A percentile compares a stretch with the other conserved stretches of the same genome.
These are phyloP conservation scores for Spongilla lacustris DNA, from an alignment of 37 sponge, comb jelly and placozoan species.

Conservation along the genomic window DNA sequence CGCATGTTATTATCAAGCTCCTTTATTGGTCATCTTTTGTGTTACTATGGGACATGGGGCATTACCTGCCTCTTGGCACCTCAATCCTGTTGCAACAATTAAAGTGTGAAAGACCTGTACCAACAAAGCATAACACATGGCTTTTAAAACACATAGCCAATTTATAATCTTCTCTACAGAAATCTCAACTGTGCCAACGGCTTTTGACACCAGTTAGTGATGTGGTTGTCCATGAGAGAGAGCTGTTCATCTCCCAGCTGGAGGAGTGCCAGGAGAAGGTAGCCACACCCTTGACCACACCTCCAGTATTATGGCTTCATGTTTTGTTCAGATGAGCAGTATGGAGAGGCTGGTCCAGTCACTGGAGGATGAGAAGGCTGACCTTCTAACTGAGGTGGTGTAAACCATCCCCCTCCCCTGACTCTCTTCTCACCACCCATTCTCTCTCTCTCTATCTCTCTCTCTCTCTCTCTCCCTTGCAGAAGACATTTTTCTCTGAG, in stretches of 20 bases:
- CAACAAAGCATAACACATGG: too few species aligned
- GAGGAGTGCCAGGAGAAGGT: conserved; percentile 38
- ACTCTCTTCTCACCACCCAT: not conserved
- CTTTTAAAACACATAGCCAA: too few species aligned
- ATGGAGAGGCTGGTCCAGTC: conserved; percentile 47
- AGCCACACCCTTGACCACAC: too few species aligned
- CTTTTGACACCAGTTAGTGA: not conserved
- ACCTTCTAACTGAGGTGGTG: conserved; percentile 31
- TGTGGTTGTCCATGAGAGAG: conserved; percentile 39
- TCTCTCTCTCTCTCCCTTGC: not conserved
- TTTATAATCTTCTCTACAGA: not conserved
- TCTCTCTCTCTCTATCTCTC: not conserved
- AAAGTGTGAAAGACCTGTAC: too few species aligned
- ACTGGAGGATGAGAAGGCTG: conserved; percentile 69
- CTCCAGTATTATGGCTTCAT: not conserved
- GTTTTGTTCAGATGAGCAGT: conserved; percentile 8
- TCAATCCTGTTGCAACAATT: too few species aligned
- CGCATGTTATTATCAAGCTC: too few species aligned
- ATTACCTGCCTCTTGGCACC: too few species aligned
- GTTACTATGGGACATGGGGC: too few species aligned
- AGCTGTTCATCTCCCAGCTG: conserved; percentile 30
- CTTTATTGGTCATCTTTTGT: too few species aligned
- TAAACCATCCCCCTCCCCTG: not conserved
- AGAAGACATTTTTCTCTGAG: conserved; percentile 37
- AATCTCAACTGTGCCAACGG: not conserved